Percentiles rank a stretch among this genome's conserved stretches.
Evolutionary conservation across 2,888 invertebrate genomes (phyloP).

Genomic region (Tenodera sinensis): DNA sequence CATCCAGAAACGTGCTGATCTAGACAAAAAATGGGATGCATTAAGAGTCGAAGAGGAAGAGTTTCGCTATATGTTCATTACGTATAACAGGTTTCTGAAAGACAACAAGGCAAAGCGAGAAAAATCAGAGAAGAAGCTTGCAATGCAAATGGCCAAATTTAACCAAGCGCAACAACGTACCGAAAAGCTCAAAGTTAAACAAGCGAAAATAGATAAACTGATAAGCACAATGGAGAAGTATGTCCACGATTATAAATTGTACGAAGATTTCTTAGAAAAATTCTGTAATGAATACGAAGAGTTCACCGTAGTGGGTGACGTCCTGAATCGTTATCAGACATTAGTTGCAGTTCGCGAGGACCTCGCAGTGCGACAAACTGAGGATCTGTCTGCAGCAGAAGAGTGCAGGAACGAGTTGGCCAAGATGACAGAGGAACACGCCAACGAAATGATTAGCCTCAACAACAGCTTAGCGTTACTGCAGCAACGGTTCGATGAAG

Average conservation of each 20-base stretch:
- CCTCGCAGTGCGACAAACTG: slow-evolving; percentile 54
- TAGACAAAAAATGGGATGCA: slow-evolving; percentile 56
- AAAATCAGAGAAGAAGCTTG: slow-evolving; percentile 57
- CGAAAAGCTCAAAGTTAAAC: slow-evolving; percentile 48
- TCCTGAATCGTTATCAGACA: slow-evolving; percentile 62
- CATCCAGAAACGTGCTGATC: slow-evolving; percentile 43
- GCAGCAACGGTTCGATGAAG: background rate
- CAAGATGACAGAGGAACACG: slow-evolving; percentile 45
- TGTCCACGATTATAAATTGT: slow-evolving; percentile 56
- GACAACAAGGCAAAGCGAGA: slow-evolving; percentile 64
- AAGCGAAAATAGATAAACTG: slow-evolving; percentile 50
- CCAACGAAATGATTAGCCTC: background rate
- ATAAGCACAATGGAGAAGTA: slow-evolving; percentile 55
- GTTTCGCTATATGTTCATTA: slow-evolving; percentile 56
- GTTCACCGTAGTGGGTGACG: slow-evolving; percentile 57
- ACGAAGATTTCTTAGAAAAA: slow-evolving; percentile 57
- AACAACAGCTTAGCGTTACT: background rate
- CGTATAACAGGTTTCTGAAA: slow-evolving; percentile 51
- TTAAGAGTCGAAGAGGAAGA: slow-evolving; percentile 51
- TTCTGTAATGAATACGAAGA: slow-evolving; percentile 54
- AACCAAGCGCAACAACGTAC: slow-evolving; percentile 51
- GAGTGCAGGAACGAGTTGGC: slow-evolving; percentile 55
- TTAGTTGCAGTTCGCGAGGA: slow-evolving; percentile 56
- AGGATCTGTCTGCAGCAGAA: slow-evolving; percentile 55
- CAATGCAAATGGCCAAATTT: slow-evolving; percentile 52